These are phyloP conservation scores for Xenopus borealis DNA, from an alignment of 2,113 vertebrate genomes.

Conservation along the genomic window DNA sequence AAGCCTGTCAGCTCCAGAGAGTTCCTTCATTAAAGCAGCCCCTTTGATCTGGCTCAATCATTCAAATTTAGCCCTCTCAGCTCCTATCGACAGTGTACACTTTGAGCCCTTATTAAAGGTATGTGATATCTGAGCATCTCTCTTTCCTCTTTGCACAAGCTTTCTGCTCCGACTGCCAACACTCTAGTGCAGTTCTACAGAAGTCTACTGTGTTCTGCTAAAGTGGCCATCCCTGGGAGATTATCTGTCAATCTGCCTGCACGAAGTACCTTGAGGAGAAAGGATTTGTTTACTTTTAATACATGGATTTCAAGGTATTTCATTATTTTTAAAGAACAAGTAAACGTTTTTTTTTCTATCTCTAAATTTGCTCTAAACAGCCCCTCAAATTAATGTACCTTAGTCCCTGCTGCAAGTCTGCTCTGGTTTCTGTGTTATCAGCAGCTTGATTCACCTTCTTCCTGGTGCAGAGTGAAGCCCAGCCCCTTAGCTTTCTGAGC, in stretches of 20 bases:
- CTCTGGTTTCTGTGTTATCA: too few relatives aligned
- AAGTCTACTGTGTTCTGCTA: slow-evolving; percentile 16
- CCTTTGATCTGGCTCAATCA: slow-evolving; percentile 25
- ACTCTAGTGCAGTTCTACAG: slow-evolving; percentile 5
- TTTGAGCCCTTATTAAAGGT: slow-evolving; percentile 15
- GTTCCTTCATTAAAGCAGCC: slow-evolving; percentile 11
- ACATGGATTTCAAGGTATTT: slow-evolving; percentile 26
- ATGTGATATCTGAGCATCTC: slow-evolving; percentile 5
- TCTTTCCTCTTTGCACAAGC: not conserved
- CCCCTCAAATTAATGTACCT: too few relatives aligned
- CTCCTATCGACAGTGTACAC: slow-evolving; percentile 1
- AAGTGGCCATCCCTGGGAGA: slow-evolving; percentile 15
- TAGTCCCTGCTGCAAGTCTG: too few relatives aligned
- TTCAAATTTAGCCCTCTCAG: slow-evolving; percentile 2
- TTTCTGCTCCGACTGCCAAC: rapidly evolving
- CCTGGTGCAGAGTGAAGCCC: too few relatives aligned
- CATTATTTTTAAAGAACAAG: too few relatives aligned
- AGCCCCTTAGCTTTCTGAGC: too few relatives aligned
- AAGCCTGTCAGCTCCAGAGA: not conserved
- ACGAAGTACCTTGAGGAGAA: slow-evolving; percentile 27
- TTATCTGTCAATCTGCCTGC: slow-evolving; percentile 34
- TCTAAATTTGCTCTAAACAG: too few relatives aligned
- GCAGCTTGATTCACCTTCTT: too few relatives aligned
- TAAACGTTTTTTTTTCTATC: too few relatives aligned
- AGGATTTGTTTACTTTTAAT: slow-evolving; percentile 18